phyloP scores from a whole-genome alignment of 2,797 vertebrate species.

The Saxicola maurus region DNA sequence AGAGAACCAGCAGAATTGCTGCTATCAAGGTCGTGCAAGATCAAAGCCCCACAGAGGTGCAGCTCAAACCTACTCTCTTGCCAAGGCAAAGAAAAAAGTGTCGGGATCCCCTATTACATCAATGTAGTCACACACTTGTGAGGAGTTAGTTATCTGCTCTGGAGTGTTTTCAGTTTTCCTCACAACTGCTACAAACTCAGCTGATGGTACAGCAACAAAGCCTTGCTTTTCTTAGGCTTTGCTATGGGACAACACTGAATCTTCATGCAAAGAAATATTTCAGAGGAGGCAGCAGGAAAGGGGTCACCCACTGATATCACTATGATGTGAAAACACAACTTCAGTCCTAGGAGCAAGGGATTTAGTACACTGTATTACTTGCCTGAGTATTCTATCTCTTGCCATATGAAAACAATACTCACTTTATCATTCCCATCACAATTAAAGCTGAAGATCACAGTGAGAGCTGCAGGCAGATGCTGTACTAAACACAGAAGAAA shows the following conservation, averaged over 20 bases:
- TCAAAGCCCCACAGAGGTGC: background rate
- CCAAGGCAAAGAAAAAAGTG: background rate
- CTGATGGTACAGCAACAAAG: background rate
- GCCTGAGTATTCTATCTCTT: background rate
- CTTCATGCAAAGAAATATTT: background rate
- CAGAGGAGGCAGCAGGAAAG: background rate
- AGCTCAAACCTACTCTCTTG: background rate
- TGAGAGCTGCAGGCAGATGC: background rate
- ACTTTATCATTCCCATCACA: background rate
- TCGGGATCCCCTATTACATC: background rate
- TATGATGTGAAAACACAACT: background rate
- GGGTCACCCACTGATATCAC: background rate
- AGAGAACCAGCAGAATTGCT: background rate
- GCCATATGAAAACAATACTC: background rate
- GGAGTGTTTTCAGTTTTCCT: background rate
- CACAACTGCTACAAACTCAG: background rate
- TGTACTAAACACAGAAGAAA: background rate
- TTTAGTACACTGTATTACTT: background rate
- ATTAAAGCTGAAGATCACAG: background rate
- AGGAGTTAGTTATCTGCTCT: background rate
- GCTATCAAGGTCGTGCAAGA: fast-evolving
- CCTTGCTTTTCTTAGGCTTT: background rate
- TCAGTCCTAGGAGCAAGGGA: background rate
- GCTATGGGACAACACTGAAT: fast-evolving
- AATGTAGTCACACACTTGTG: background rate